These are phyloP conservation scores for Magallana angulata DNA, from an alignment of 1,140 invertebrate genomes.

Conservation along the genomic window DNA sequence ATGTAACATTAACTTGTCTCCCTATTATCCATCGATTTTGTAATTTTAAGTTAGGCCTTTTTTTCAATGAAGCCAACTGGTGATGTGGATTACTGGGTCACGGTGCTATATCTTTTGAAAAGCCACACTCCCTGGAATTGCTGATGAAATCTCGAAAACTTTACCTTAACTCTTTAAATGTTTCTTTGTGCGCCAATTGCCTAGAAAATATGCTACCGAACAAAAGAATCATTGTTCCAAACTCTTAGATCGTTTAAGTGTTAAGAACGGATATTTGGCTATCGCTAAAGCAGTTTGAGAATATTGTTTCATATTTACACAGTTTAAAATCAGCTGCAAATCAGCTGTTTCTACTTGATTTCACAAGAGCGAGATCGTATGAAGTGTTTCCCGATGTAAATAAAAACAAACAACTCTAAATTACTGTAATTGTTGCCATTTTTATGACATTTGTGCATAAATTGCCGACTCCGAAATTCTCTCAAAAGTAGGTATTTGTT, in stretches of 20 bases:
- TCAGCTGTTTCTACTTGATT: conserved; percentile 32
- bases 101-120: no score
- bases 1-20: not conserved
- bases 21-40: conserved; percentile 19
- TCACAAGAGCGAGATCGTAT: not conserved
- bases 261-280: not conserved
- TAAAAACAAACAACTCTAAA: not conserved
- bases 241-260: not conserved
- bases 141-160: not conserved
- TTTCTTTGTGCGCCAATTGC: not conserved
- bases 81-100: not conserved
- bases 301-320: conserved; percentile 6
- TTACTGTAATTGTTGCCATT: no score
- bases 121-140: not conserved
- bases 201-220: not conserved
- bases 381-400: conserved; percentile 11
- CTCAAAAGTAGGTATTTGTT: no score
- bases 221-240: not conserved
- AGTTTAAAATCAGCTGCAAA: not conserved
- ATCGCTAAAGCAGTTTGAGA: not conserved
- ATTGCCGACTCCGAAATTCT: no score
- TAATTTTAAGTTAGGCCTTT: not conserved
- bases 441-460: no score
- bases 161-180: not conserved
- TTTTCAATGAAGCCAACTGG: not conserved